phyloP scores from a whole-genome alignment of 2,113 vertebrate species.

The Andinoacara biseriatus region DNA sequence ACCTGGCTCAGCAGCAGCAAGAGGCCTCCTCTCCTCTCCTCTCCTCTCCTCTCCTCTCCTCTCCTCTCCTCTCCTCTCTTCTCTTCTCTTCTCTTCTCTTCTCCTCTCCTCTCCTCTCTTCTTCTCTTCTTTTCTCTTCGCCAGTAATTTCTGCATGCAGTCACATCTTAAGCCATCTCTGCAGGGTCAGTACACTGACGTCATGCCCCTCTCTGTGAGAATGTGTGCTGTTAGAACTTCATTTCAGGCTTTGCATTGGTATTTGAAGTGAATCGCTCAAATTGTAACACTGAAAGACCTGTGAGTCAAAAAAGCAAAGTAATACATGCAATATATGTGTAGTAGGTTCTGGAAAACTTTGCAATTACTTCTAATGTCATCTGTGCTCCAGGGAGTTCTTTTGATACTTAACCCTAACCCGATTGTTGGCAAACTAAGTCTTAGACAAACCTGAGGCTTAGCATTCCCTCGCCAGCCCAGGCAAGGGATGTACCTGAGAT shows the following conservation, averaged over 20 bases:
- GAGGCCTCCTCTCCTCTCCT: slow-evolving; percentile 32
- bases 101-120: no score
- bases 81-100: neutral
- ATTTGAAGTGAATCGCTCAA: slow-evolving; percentile 30
- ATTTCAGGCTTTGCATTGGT: slow-evolving; percentile 46
- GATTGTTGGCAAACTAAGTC: slow-evolving; percentile 23
- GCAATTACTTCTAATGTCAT: neutral
- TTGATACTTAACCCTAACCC: slow-evolving; percentile 43
- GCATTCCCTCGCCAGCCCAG: no score
- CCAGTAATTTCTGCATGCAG: slow-evolving; percentile 56
- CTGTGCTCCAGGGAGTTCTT: slow-evolving; percentile 26
- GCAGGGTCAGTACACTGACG: slow-evolving; percentile 62
- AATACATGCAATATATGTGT: slow-evolving; percentile 33
- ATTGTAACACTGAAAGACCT: slow-evolving; percentile 40
- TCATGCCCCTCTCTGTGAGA: slow-evolving; percentile 64
- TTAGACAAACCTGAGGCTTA: neutral
- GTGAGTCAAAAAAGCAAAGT: slow-evolving; percentile 40
- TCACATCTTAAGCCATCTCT: slow-evolving; percentile 56
- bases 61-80: no score
- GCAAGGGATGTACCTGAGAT: neutral
- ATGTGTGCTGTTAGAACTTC: slow-evolving; percentile 49
- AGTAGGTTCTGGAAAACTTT: slow-evolving; percentile 27
- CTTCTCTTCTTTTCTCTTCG: neutral
- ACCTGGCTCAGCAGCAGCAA: slow-evolving; percentile 44
- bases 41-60: neutral